Evolutionary conservation across 2,888 invertebrate species (phyloP).

Genomic region (Deilephila porcellus): DNA sequence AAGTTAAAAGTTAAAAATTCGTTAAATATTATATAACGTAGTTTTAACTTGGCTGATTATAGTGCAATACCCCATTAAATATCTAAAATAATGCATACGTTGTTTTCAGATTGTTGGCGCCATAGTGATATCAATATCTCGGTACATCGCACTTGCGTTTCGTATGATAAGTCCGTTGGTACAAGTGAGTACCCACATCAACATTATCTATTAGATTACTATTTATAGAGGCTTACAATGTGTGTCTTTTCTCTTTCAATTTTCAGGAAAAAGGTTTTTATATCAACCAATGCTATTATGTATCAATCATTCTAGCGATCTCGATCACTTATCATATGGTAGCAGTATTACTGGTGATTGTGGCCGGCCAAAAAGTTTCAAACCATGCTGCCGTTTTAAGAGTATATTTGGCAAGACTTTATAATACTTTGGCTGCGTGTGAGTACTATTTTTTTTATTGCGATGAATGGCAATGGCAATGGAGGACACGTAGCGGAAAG

Average conservation of each 20-base stretch:
- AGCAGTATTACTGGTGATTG: neutral
- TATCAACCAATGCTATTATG: no score
- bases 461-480: no score
- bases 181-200: neutral
- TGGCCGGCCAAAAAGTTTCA: conserved; percentile 2
- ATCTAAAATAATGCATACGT: no score
- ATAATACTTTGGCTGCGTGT: conserved; percentile 11
- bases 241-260: no score
- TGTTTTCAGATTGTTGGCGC: conserved; percentile 25
- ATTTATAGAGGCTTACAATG: no score
- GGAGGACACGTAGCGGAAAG: no score
- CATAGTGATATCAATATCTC: neutral
- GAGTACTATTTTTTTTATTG: conserved; percentile 14
- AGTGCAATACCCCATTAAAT: neutral
- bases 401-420: conserved; percentile 11
- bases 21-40: no score
- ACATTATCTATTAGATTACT: neutral
- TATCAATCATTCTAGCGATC: no score
- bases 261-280: no score
- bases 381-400: neutral
- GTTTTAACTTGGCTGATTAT: no score
- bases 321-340: no score
- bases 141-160: neutral
- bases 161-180: neutral
- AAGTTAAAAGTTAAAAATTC: no score